Conservation (phyloP, 2,888 invertebrate genomes). For the Dryocosmus kuriphilus region DNA sequence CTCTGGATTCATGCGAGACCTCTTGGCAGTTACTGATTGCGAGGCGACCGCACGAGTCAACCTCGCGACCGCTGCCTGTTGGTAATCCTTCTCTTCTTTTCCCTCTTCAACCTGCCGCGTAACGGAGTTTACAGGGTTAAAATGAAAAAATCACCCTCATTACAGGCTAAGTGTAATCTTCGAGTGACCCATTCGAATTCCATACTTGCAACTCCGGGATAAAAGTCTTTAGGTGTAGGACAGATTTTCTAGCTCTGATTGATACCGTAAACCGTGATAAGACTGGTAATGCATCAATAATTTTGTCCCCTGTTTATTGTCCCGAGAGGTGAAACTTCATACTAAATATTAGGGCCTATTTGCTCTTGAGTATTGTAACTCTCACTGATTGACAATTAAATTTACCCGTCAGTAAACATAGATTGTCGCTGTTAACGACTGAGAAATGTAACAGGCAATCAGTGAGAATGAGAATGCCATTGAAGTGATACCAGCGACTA, state of each 20-base stretch:
- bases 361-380: too few species aligned
- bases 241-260: neutral
- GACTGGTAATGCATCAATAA: too few species aligned
- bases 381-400: too few species aligned
- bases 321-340: too few species aligned
- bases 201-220: neutral
- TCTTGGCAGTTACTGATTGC: constrained; percentile 63
- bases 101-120: constrained; percentile 20
- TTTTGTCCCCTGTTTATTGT: too few species aligned
- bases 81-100: constrained; percentile 60
- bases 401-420: too few species aligned
- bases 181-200: constrained; percentile 11
- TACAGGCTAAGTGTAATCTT: constrained; percentile 16
- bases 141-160: constrained; percentile 12
- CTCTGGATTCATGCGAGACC: constrained; percentile 51
- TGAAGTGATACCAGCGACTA: too few species aligned
- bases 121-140: constrained; percentile 18
- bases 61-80: constrained; percentile 59
- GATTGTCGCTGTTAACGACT: too few species aligned
- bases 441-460: too few species aligned
- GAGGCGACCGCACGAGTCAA: constrained; percentile 63
- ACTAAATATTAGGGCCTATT: too few species aligned
- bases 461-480: too few species aligned
- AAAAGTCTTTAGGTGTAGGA: neutral
- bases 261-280: too few species aligned